Conservation (phyloP, 92 coral and sea anemone genomes). For the Phenganax marumi region DNA sequence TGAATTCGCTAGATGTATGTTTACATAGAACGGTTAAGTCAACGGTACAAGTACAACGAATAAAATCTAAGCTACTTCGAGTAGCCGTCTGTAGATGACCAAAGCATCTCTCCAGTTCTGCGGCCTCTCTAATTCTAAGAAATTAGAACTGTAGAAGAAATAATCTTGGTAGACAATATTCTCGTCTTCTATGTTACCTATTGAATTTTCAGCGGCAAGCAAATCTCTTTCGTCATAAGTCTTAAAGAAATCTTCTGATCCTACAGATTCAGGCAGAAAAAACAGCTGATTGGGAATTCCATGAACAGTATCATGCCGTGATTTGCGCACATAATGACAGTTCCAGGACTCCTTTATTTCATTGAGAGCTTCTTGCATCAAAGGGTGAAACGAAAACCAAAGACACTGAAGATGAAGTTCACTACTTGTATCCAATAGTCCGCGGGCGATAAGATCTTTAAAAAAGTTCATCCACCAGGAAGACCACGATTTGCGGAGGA, state of each 20-base stretch:
- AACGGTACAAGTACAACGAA: neutral
- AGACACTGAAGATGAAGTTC: conserved; percentile 34
- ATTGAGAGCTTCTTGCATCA: conserved; percentile 37
- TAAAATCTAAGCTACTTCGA: conserved; percentile 24
- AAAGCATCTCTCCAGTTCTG: conserved; percentile 56
- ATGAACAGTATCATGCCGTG: conserved; percentile 38
- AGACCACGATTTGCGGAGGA: neutral
- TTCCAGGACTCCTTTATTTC: conserved; percentile 43
- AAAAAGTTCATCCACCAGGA: conserved; percentile 20
- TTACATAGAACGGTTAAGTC: neutral
- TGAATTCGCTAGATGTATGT: too few species aligned
- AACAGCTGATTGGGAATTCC: conserved; percentile 46
- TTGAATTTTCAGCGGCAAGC: conserved; percentile 29
- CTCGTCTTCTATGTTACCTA: conserved; percentile 28
- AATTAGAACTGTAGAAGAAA: conserved; percentile 41
- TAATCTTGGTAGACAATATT: conserved; percentile 46
- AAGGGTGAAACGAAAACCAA: conserved; percentile 39
- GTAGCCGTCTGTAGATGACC: conserved; percentile 25
- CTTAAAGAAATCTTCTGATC: conserved; percentile 45
- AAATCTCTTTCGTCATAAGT: conserved; percentile 35
- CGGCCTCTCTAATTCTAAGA: conserved; percentile 41
- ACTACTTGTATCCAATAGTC: conserved; percentile 18
- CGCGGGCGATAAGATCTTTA: conserved; percentile 13
- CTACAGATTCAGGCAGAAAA: conserved; percentile 51
- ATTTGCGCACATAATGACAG: conserved; percentile 38